phyloP scores from a whole-genome alignment of 2,888 invertebrate species.

The Patella pellucida region DNA sequence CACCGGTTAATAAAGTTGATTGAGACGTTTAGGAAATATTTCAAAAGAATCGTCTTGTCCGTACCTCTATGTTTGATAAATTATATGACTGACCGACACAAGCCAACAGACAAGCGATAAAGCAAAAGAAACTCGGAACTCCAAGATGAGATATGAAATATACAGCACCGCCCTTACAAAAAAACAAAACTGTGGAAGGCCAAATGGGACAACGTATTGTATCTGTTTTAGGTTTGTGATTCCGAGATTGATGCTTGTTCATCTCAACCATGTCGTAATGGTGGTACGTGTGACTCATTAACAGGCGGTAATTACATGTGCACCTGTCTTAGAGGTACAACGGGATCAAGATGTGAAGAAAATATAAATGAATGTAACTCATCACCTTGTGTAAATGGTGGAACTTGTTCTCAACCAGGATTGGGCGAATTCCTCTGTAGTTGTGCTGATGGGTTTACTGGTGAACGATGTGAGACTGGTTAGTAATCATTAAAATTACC shows the following conservation, averaged over 20 bases:
- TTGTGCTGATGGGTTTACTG: constrained; percentile 29
- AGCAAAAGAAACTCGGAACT: too few relatives aligned
- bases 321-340: constrained; percentile 34
- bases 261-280: constrained; percentile 88
- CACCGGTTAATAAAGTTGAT: too few relatives aligned
- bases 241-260: constrained; percentile 26
- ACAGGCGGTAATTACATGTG: constrained; percentile 35
- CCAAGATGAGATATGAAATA: too few relatives aligned
- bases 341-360: constrained; percentile 78
- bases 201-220: too few relatives aligned
- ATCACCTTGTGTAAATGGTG: constrained; percentile 78
- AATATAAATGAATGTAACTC: constrained; percentile 93
- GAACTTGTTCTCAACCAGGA: constrained; percentile 72
- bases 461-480: constrained; percentile 32
- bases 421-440: constrained; percentile 27
- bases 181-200: too few relatives aligned
- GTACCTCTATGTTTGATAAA: too few relatives aligned
- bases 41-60: too few relatives aligned
- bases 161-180: too few relatives aligned
- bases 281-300: constrained; percentile 80
- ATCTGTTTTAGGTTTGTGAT: constrained; percentile 19
- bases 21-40: too few relatives aligned
- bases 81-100: too few relatives aligned
- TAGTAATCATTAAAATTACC: neutral
- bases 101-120: too few relatives aligned